These are phyloP conservation scores for Drosophila peninsularis DNA, from an alignment of 2,888 invertebrate species.

Conservation along the genomic window DNA sequence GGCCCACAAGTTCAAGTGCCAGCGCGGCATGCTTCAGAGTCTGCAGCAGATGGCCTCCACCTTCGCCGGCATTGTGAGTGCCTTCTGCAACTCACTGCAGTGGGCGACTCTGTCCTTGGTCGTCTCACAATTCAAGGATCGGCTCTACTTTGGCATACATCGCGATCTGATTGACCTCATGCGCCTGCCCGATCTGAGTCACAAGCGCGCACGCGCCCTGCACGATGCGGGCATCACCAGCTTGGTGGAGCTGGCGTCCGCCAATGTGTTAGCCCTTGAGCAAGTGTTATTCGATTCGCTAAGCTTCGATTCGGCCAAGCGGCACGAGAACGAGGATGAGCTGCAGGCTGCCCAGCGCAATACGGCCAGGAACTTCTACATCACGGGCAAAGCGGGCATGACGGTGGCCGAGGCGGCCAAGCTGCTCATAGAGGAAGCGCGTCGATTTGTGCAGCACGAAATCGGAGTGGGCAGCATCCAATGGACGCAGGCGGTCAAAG, in stretches of 20 bases:
- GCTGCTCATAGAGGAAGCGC: conserved; percentile 91
- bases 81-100: conserved; percentile 96
- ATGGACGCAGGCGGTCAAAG: conserved; percentile 85
- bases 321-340: conserved; percentile 89
- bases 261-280: conserved; percentile 89
- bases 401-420: conserved; percentile 93
- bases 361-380: conserved; percentile 90
- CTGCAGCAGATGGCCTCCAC: conserved; percentile 97
- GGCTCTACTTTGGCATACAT: conserved; percentile 97
- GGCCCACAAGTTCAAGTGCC: conserved; percentile 93
- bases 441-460: conserved; percentile 89
- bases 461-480: conserved; percentile 90
- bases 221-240: conserved; percentile 92
- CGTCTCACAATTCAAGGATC: conserved; percentile 96
- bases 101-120: conserved; percentile 96
- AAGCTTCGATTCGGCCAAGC: conserved; percentile 94
- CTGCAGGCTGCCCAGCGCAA: conserved; percentile 88
- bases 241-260: conserved; percentile 91
- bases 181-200: conserved; percentile 92
- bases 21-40: conserved; percentile 95
- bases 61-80: conserved; percentile 98
- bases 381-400: conserved; percentile 92
- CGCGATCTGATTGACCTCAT: conserved; percentile 96
- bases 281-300: conserved; percentile 90
- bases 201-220: conserved; percentile 92